Percentiles rank a stretch among this genome's conserved stretches.
Evolutionary conservation across 1,140 invertebrate genomes (phyloP).

Genomic region (Panagrolaimus sp.): DNA sequence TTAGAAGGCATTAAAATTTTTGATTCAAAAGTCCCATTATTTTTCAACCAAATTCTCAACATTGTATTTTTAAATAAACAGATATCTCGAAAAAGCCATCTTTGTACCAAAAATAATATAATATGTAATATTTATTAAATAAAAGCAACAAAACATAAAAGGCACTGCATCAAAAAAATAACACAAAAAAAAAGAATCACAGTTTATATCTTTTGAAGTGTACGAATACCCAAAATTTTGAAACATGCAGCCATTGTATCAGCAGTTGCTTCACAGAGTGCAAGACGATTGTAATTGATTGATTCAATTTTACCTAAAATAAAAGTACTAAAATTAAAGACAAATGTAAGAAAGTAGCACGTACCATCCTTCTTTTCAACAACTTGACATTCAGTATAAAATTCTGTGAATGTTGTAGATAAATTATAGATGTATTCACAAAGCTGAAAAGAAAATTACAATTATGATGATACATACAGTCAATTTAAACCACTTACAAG

Average conservation of each 20-base stretch:
- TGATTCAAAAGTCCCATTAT: too few relatives aligned
- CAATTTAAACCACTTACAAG: slow-evolving; percentile 17
- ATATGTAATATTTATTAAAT: too few relatives aligned
- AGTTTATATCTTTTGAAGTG: slow-evolving; percentile 78
- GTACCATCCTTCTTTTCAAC: slow-evolving; percentile 74
- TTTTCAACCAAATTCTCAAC: too few relatives aligned
- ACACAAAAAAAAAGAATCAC: too few relatives aligned
- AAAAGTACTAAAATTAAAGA: too few relatives aligned
- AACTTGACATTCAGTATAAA: slow-evolving; percentile 96
- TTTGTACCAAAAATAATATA: too few relatives aligned
- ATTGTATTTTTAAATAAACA: too few relatives aligned
- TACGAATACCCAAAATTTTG: slow-evolving; percentile 81
- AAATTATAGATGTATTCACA: slow-evolving; percentile 96
- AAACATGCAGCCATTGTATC: slow-evolving; percentile 79
- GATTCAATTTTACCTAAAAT: slow-evolving; percentile 70
- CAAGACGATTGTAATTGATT: slow-evolving; percentile 77
- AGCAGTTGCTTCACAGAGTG: slow-evolving; percentile 87
- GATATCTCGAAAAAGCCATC: too few relatives aligned
- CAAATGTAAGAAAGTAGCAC: too few relatives aligned
- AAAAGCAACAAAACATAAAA: too few relatives aligned
- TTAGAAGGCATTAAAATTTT: too few relatives aligned
- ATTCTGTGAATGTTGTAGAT: slow-evolving; percentile 83
- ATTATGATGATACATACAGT: background rate
- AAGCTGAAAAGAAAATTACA: slow-evolving; percentile 64
- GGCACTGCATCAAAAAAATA: too few relatives aligned